Evolutionary conservation across 2,113 vertebrate genomes (phyloP).

Genomic region (Litocranius walleri): DNA sequence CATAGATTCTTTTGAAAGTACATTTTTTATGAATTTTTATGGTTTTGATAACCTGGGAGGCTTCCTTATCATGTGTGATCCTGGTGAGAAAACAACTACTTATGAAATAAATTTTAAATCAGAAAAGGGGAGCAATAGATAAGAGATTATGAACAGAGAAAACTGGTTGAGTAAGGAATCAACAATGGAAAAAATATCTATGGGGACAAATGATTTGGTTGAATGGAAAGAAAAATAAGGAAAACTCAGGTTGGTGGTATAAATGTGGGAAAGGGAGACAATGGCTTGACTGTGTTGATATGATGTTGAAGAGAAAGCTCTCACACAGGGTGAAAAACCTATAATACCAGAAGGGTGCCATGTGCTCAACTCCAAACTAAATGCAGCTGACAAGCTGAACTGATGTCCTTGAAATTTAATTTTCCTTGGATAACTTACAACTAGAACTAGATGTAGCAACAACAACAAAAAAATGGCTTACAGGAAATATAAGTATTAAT

Average conservation of each 20-base stretch:
- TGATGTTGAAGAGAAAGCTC: not conserved
- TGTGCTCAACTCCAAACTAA: not conserved
- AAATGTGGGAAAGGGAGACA: not conserved
- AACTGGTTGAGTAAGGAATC: not conserved
- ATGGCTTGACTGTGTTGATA: not conserved
- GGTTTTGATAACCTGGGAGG: not conserved
- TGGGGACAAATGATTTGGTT: not conserved
- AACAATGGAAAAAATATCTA: not conserved
- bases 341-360: rapidly evolving
- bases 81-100: not conserved
- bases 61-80: not conserved
- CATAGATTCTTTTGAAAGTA: not conserved
- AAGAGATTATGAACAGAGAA: not conserved
- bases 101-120: not conserved
- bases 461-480: not conserved
- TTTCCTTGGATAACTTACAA: not conserved
- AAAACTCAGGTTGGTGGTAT: not conserved
- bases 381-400: not conserved
- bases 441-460: not conserved
- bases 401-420: not conserved
- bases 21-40: not conserved
- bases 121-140: not conserved
- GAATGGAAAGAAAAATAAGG: not conserved
- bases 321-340: rapidly evolving
- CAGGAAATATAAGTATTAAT: not conserved